Percentiles rank a stretch among this genome's conserved stretches.
Evolutionary conservation across 2,888 invertebrate species (phyloP).

Genomic region (Amphimallon solstitiale): DNA sequence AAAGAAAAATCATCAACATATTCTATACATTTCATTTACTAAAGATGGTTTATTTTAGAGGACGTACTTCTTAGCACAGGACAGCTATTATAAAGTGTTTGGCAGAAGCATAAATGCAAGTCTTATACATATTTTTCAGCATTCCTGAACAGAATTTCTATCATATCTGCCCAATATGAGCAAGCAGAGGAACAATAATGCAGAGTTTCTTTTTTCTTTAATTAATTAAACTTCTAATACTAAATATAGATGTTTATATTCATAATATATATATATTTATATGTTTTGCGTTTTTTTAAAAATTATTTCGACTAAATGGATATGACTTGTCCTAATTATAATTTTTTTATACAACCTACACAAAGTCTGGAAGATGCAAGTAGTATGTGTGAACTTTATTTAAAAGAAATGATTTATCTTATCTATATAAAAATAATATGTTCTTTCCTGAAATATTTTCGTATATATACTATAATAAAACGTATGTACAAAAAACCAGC

Average conservation of each 20-base stretch:
- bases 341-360: constrained; percentile 35
- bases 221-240: constrained; percentile 39
- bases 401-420: too few species aligned
- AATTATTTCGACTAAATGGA: constrained; percentile 21
- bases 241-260: neutral
- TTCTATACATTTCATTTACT: neutral
- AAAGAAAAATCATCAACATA: constrained; percentile 2
- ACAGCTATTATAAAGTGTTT: constrained; percentile 49
- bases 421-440: too few species aligned
- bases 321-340: constrained; percentile 20
- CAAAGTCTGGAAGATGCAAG: constrained; percentile 35
- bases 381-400: too few species aligned
- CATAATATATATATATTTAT: neutral
- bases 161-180: constrained; percentile 56
- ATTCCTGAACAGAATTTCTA: constrained; percentile 48
- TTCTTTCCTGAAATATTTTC: too few species aligned
- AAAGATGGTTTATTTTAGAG: constrained; percentile 46
- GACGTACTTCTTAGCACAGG: constrained; percentile 43
- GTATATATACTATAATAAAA: too few species aligned
- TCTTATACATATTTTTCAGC: constrained; percentile 46
- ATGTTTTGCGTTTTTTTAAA: neutral
- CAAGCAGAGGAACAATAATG: constrained; percentile 52
- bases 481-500: too few species aligned
- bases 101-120: constrained; percentile 52
- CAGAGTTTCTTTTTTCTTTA: constrained; percentile 47